Evolutionary conservation across 2,797 vertebrate species (phyloP), one percentile per base, ranked within the genome.

Genomic region (Schizopygopsis malacanthus): DNA sequence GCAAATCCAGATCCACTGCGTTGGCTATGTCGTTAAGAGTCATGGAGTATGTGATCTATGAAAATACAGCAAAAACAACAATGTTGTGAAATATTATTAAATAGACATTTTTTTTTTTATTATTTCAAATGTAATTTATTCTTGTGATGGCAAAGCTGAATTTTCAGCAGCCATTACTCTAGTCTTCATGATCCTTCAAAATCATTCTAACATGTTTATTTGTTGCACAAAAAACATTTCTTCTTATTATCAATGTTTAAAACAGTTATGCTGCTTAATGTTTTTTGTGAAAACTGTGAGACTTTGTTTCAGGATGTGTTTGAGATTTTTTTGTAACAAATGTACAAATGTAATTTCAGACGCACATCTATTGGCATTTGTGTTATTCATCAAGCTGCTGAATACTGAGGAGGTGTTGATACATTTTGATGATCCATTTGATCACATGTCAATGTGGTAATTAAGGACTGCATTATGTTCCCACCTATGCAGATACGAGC

Each of bases 401-500:
- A 56, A 77, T 12, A 76, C 73, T 54, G 33, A 78, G 28, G 41
- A 71, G 13, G 71, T 28, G 71, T 18, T 41, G 12, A 59, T 59
- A 16, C 15, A 79, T 33, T 37, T 67, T 20, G 4, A 37, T 37
- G 56, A 33, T 33, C 2, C 33, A 2, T 33, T 33, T 33, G 33
- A 28, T 28, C 10, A 22, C 11, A 15, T 47, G 9, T 80, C 20
- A 15, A 50, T 80, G 63, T 67, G 43, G 9, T n/a, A 59, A n/a
- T 22, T 22, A 65, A 65, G 6, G 25, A 67, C 2, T 80, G 22
- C 54, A 15, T 43, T 41, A 3, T 18, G 11, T 54, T 22, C 93
- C 85, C 94, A 98, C 97, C 97, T 92, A 98, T 98, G 89, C 97
- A 97, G 87, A 98, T 96, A 80, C 97, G 96, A 79, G 97, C 97